Evolutionary conservation across 2,888 invertebrate species (phyloP).

Genomic region (Orthosia gracilis): DNA sequence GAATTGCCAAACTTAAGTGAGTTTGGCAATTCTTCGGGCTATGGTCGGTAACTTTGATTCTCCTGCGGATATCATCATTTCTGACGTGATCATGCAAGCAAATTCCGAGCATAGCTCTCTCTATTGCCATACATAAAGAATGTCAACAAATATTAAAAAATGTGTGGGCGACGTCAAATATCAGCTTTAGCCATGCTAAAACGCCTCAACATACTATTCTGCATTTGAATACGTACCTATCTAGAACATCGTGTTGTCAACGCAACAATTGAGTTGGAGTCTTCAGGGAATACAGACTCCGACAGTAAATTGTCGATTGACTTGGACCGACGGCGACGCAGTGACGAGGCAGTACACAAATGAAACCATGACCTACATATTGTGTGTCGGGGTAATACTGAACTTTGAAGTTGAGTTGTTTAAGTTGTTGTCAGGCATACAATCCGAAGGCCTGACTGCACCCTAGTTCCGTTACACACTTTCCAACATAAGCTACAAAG

Average conservation of each 20-base stretch:
- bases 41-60: too few species aligned
- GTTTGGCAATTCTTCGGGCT: too few species aligned
- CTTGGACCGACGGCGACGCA: slow-evolving; percentile 27
- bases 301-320: slow-evolving; percentile 46
- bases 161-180: background rate
- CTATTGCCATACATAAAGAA: too few species aligned
- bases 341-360: slow-evolving; percentile 24
- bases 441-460: too few species aligned
- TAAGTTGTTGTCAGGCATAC: background rate
- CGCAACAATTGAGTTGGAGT: slow-evolving; percentile 32
- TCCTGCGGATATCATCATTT: too few species aligned
- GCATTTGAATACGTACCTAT: slow-evolving; percentile 24
- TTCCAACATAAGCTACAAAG: background rate
- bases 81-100: too few species aligned
- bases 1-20: too few species aligned
- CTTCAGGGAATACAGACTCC: slow-evolving; percentile 36
- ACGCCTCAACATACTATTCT: slow-evolving; percentile 3
- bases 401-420: background rate
- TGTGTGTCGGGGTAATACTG: background rate
- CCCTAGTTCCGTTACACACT: background rate
- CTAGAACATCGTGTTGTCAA: slow-evolving; percentile 24
- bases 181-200: background rate
- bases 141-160: too few species aligned
- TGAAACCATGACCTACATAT: slow-evolving; percentile 41
- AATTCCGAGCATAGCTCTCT: too few species aligned